These are phyloP conservation scores for Burhinus bistriatus DNA, from an alignment of 2,113 vertebrate species.

Conservation along the genomic window DNA sequence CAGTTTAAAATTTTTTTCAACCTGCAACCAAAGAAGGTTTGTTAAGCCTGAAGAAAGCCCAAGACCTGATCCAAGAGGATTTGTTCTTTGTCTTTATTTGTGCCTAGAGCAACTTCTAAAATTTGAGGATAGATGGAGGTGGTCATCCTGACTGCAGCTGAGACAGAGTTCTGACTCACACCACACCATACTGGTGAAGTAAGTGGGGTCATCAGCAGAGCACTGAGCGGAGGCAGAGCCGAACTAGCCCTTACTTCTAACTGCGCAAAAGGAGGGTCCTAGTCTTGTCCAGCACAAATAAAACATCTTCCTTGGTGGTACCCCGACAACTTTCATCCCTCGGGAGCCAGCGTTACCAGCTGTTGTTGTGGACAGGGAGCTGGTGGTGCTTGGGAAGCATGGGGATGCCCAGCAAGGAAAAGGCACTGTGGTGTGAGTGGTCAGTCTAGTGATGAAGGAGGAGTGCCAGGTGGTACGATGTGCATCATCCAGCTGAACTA, in stretches of 20 bases:
- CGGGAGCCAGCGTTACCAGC: accelerated
- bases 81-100: background rate
- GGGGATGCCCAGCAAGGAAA: background rate
- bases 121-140: background rate
- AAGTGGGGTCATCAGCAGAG: background rate
- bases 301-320: background rate
- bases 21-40: slow-evolving; percentile 72
- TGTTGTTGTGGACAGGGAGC: accelerated
- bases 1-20: slow-evolving; percentile 90
- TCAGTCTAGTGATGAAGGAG: background rate
- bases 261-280: background rate
- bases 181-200: background rate
- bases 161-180: background rate
- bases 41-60: background rate
- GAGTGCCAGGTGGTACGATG: background rate
- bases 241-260: background rate
- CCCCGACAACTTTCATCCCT: background rate
- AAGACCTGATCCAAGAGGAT: background rate
- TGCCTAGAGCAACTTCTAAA: background rate
- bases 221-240: background rate
- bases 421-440: background rate
- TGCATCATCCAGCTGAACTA: background rate
- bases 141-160: background rate
- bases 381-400: background rate
- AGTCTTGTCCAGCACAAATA: background rate